Evolutionary conservation across 2,113 vertebrate genomes (phyloP), one percentile per base, ranked within the genome.

Genomic region (Lophius piscatorius): DNA sequence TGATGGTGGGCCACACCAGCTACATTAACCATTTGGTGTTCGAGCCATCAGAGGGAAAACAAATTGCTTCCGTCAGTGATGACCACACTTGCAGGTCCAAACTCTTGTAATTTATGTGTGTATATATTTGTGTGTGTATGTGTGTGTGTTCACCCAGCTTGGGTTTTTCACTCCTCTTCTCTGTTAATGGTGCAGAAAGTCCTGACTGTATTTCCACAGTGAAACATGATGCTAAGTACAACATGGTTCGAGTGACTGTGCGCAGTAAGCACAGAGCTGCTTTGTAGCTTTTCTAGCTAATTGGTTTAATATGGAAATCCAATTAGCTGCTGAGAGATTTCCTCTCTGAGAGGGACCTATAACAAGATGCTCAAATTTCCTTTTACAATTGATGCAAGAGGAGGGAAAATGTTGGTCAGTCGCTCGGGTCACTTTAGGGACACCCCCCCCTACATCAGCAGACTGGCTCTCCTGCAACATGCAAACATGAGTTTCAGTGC

Each of bases 1-100:
- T 90, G 67, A 92, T 98, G 83, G 92, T 94, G 46, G 96, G 97
- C 48, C 97, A 99, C 83, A 90, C 93, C 57, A 93, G 93, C 90
- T 98, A 95, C 86, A 92, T 99, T 78, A 99, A 99, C 86, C 94
- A 94, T 67, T 74, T 99, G 88, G 95, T 96, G 35, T 99, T 98
- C 78, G 93, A 95, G 70, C 95, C 97, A 52, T 93, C 74, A 5
- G 94, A 94, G 73, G 97, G 96, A 80, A 94, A 94, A 83, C 94
- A 94, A 87, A 90, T 99, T 60, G 96, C 96, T 87, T 98, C 95
- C 44, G 96, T 98, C 83, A 95, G 96, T 58, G 97, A 98, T 65
- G 96, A 98, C 85, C 96, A 98, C 91, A 98, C 97, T 74, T 99
- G 96, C 92, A 97, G 97, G 97, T 99, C 90, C 58, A 91, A 80